Percentiles rank a stretch among this genome's conserved stretches.
phyloP scores from a whole-genome alignment of 2,888 invertebrate species.

The Epistrophe grossulariae region DNA sequence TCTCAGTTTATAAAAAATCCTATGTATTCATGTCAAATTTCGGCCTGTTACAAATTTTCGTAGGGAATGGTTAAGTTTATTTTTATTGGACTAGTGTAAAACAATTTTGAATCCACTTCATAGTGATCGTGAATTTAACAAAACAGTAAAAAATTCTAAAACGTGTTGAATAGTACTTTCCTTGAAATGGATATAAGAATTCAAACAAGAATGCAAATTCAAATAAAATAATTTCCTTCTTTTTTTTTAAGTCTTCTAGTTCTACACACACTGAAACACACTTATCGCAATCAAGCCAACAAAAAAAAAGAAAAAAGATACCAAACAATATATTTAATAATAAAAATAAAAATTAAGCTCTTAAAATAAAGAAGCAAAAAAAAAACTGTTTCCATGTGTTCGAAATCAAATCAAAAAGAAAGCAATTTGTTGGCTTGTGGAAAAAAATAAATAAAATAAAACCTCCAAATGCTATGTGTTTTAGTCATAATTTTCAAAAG shows the following conservation, averaged over 20 bases:
- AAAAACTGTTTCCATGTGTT: constrained; percentile 16
- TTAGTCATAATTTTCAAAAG: neutral
- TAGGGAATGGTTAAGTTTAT: neutral
- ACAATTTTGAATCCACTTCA: neutral
- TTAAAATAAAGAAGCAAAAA: neutral
- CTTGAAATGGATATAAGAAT: neutral
- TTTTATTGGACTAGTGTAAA: neutral
- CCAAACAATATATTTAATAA: neutral
- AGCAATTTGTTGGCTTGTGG: constrained; percentile 7
- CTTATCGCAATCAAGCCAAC: neutral
- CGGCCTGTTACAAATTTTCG: neutral
- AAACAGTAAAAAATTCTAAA: neutral
- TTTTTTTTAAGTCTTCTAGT: neutral
- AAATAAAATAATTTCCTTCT: neutral
- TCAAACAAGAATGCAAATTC: neutral
- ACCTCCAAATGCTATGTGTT: neutral
- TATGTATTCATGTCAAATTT: too few relatives aligned
- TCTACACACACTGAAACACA: neutral
- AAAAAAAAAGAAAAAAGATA: neutral
- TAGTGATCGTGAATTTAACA: neutral
- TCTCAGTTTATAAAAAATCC: too few relatives aligned
- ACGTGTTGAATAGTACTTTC: neutral
- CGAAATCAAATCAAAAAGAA: constrained; percentile 26
- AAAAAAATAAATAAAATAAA: too few relatives aligned
- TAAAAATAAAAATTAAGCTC: neutral